Evolutionary conservation across 2,113 vertebrate species (phyloP), one percentile per base, ranked within the genome.

Genomic region (Probosciger aterrimus): DNA sequence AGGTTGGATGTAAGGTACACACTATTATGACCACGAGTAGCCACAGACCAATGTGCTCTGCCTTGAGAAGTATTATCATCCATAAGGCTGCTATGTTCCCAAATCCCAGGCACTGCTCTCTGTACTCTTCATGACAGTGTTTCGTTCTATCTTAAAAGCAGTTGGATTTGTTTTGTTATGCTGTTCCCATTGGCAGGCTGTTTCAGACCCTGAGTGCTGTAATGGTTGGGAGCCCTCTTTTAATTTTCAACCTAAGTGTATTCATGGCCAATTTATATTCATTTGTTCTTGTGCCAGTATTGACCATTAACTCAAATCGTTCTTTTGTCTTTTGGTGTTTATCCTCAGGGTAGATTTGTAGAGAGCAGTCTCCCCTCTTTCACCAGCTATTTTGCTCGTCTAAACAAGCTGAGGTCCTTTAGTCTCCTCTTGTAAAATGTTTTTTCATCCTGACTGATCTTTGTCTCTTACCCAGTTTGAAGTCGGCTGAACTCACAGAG

Each of bases 301-400:
- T 91, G 67, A 49, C 44, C 49, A 85, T 94, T 95, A 95, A 47
- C n/a, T 68, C 63, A 79, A 92, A 82, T 52, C 60, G 47, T 79
- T 96, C 62, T 95, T 95, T 87, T 96, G 86, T 94, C 62, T 91
- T 92, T 49, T 85, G 44, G 19, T 95, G 49, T 95, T 91, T 94
- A 79, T 87, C 57, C 53, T 57, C 63, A 76, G 86, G 70, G 85
- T 12, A 85, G 62, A 73, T 91, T 92, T 92, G 57, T 73, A 89
- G 81, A 84, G 43, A 78, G 31, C 19, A 52, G 24, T 74, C 52
- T 85, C 47, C 7, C 19, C 19, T 24, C 47, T 95, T 95, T 91
- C 78, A 76, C 62, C 67, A 89, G 49, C 65, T 95, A 41, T 89
- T 96, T 91, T 80, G 49, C 67, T 49, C 82, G 89, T 89, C 82